A percentile compares a stretch with the other conserved stretches of the same genome.
Evolutionary conservation across 1,140 invertebrate species (phyloP).

Genomic region (Hycleus cichorii): DNA sequence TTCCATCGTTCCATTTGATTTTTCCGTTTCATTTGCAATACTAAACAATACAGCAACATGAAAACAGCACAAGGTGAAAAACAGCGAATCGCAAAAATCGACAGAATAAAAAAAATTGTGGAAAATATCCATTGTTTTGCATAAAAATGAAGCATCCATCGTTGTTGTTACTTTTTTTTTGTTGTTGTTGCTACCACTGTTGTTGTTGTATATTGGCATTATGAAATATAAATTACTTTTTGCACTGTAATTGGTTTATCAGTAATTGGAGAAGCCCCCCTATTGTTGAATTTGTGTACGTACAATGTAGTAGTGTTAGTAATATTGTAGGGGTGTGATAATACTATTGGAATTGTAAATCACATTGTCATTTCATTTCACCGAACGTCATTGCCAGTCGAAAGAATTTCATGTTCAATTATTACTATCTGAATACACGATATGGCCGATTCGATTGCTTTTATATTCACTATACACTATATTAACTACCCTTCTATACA

Average conservation of each 20-base stretch:
- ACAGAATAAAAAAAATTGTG: constrained; percentile 4
- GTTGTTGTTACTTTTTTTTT: too few relatives aligned
- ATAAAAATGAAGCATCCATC: constrained; percentile 20
- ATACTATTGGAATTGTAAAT: constrained; percentile 31
- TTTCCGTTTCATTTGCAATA: neutral
- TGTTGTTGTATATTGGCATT: neutral
- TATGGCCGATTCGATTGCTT: constrained; percentile 5
- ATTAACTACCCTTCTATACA: too few relatives aligned
- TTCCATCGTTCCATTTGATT: too few relatives aligned
- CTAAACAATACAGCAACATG: neutral
- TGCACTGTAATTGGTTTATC: constrained; percentile 26
- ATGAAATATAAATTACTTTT: constrained; percentile 28
- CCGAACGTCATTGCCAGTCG: constrained; percentile 18
- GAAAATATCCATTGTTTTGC: constrained; percentile 19
- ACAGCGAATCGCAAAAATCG: neutral
- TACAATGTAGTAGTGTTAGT: too few relatives aligned
- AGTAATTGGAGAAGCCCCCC: constrained; percentile 23
- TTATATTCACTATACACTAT: neutral
- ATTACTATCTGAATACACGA: constrained; percentile 13
- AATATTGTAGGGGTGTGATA: constrained; percentile 22
- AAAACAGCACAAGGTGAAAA: constrained; percentile 1
- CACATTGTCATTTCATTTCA: constrained; percentile 31
- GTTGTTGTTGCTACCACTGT: too few relatives aligned
- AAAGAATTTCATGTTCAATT: constrained; percentile 16
- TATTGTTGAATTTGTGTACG: too few relatives aligned